Percentiles rank a stretch among this genome's conserved stretches.
These are phyloP conservation scores for Corythaixoides concolor DNA, from an alignment of 2,113 vertebrate genomes.

Conservation along the genomic window DNA sequence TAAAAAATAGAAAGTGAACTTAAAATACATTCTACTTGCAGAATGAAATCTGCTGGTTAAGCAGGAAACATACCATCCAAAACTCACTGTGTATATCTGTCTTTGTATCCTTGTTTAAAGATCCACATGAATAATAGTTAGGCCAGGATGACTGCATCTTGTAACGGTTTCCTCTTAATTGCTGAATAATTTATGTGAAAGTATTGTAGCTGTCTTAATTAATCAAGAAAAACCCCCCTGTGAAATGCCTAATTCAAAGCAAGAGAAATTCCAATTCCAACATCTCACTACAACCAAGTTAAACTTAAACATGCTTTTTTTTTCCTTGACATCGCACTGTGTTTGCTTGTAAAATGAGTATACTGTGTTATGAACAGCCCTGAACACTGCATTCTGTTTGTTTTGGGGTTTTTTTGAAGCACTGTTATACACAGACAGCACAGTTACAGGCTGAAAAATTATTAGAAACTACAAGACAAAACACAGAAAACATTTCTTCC, in stretches of 20 bases:
- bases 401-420: not conserved
- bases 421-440: not conserved
- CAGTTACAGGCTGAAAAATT: not conserved
- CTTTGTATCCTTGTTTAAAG: not conserved
- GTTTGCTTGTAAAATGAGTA: not conserved
- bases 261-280: slow-evolving; percentile 7
- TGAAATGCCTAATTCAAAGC: slow-evolving; percentile 32
- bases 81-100: not conserved
- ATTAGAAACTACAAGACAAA: not conserved
- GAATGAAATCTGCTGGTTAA: not conserved
- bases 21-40: not conserved
- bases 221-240: slow-evolving; percentile 14
- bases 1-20: not conserved
- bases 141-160: not conserved
- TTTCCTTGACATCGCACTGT: not conserved
- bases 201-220: slow-evolving; percentile 55
- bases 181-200: slow-evolving; percentile 62
- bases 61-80: not conserved
- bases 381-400: not conserved
- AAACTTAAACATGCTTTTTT: not conserved
- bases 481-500: not conserved
- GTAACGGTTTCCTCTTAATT: slow-evolving; percentile 39
- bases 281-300: not conserved
- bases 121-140: not conserved
- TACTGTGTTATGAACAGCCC: not conserved